These are phyloP conservation scores for Propsilocerus akamusi DNA, from an alignment of 1,140 invertebrate species.

Conservation along the genomic window DNA sequence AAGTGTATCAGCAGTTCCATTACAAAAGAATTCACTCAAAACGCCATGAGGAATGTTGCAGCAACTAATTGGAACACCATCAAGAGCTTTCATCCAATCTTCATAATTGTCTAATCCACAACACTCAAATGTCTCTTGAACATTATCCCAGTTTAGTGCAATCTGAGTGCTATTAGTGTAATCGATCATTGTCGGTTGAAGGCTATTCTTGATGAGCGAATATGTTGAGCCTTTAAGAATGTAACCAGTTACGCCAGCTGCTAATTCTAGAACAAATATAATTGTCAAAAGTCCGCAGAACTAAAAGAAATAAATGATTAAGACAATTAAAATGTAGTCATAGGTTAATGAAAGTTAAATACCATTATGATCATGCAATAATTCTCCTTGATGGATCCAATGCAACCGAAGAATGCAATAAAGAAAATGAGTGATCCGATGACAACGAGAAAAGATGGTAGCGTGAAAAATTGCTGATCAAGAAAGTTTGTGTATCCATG, in stretches of 20 bases:
- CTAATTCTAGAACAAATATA: conserved; percentile 64
- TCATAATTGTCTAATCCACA: conserved; percentile 38
- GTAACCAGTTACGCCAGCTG: conserved; percentile 64
- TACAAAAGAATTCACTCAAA: conserved; percentile 25
- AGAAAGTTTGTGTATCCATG: conserved; percentile 44
- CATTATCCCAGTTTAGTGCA: conserved; percentile 36
- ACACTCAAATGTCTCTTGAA: conserved; percentile 47
- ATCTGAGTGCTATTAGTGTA: conserved; percentile 26
- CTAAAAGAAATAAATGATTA: conserved; percentile 27
- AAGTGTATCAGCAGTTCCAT: conserved; percentile 9
- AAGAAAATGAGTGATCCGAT: conserved; percentile 62
- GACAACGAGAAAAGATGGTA: conserved; percentile 58
- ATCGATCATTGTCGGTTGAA: conserved; percentile 29
- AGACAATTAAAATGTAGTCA: not conserved
- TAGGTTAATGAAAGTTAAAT: conserved; percentile 12
- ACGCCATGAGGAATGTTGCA: conserved; percentile 29
- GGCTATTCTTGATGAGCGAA: conserved; percentile 25
- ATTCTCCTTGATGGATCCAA: conserved; percentile 64
- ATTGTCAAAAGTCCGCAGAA: conserved; percentile 53
- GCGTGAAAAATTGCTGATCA: conserved; percentile 33
- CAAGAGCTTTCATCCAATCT: conserved; percentile 34
- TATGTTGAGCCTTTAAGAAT: conserved; percentile 39
- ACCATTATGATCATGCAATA: conserved; percentile 64
- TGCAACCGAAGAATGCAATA: conserved; percentile 73
- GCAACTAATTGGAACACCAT: conserved; percentile 38